Percentiles rank a stretch among this genome's conserved stretches.
phyloP scores from a whole-genome alignment of 2,797 vertebrate species.

The Rachycentron canadum region DNA sequence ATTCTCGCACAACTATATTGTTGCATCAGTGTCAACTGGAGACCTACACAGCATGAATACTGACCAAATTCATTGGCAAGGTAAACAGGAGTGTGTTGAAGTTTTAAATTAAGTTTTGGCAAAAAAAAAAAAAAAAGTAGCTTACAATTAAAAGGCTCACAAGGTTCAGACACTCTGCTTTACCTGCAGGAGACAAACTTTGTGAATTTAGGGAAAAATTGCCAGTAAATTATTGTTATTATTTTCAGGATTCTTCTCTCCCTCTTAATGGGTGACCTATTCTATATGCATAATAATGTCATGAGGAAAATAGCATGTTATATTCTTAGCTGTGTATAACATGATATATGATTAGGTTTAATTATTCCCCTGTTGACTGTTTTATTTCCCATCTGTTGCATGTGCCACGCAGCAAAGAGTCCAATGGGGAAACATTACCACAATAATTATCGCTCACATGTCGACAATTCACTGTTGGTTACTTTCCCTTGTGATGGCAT shows the following conservation, averaged over 20 bases:
- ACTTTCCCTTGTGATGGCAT: slow-evolving; percentile 6
- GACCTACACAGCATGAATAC: neutral
- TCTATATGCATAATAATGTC: neutral
- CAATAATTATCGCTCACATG: slow-evolving; percentile 29
- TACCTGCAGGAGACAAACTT: neutral
- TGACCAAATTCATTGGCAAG: neutral
- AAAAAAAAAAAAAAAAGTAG: neutral
- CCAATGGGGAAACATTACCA: slow-evolving; percentile 32
- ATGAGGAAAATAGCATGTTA: neutral
- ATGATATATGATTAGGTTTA: slow-evolving; percentile 21
- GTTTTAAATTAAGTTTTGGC: neutral
- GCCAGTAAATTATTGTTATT: neutral
- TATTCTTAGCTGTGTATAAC: slow-evolving; percentile 3
- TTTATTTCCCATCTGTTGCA: slow-evolving; percentile 19
- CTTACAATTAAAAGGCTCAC: neutral
- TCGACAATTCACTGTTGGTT: slow-evolving; percentile 20
- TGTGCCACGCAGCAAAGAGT: slow-evolving; percentile 12
- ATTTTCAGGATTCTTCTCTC: neutral
- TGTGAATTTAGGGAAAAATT: neutral
- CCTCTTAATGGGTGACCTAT: neutral
- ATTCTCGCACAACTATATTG: neutral
- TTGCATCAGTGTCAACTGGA: neutral
- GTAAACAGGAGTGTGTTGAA: neutral
- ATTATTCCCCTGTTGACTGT: slow-evolving; percentile 23
- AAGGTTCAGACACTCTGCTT: neutral